A percentile compares a stretch with the other conserved stretches of the same genome.
Evolutionary conservation across 2,113 vertebrate genomes (phyloP).

Genomic region (Mirza zaza): DNA sequence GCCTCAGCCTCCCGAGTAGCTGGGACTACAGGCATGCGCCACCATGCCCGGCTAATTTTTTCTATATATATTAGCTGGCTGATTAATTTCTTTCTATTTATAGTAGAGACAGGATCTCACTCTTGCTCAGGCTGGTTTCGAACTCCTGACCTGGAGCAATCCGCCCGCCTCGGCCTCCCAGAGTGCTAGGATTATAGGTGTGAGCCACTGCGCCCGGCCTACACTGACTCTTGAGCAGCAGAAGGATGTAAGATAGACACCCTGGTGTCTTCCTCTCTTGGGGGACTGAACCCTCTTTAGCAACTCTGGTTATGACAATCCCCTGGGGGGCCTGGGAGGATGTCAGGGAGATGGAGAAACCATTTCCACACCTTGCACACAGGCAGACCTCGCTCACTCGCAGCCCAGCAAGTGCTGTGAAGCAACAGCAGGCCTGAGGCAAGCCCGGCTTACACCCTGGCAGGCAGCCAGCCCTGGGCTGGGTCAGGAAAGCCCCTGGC

Average conservation of each 20-base stretch:
- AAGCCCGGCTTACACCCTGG: neutral
- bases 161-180: too few relatives aligned
- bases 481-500: neutral
- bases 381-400: neutral
- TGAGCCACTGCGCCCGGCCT: too few relatives aligned
- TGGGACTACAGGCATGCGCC: too few relatives aligned
- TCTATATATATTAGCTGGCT: too few relatives aligned
- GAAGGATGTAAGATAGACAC: neutral
- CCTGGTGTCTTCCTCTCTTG: neutral
- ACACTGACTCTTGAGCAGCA: neutral
- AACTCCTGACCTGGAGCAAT: too few relatives aligned
- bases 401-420: neutral
- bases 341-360: constrained; percentile 38
- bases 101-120: too few relatives aligned
- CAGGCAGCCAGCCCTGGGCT: neutral
- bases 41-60: too few relatives aligned
- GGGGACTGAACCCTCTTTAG: neutral
- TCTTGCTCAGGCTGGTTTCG: too few relatives aligned
- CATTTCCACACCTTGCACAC: neutral
- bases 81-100: too few relatives aligned
- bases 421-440: neutral
- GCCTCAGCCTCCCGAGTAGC: too few relatives aligned
- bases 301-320: neutral
- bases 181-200: too few relatives aligned
- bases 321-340: neutral